Base-by-base conservation (phyloP, 1,140 invertebrate genomes). In the Harlomillsia oculata region DNA sequence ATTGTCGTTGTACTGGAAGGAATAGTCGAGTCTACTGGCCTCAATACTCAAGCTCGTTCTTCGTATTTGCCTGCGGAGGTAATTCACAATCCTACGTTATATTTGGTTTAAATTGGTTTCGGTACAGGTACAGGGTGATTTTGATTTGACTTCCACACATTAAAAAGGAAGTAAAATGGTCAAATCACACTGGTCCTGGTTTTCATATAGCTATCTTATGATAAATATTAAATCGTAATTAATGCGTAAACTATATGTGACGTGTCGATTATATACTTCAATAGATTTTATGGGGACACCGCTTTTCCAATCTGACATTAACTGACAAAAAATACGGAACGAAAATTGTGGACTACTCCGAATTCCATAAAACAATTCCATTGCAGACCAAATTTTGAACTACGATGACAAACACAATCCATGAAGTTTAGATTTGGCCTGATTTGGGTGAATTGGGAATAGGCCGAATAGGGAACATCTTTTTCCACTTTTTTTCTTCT, bases 201-300 rank as follows among this genome's bases (percentile, higher is more conserved):
- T n/a, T n/a, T n/a, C n/a, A n/a, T n/a, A n/a, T n/a, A n/a, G n/a
- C n/a, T 34, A 9, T 9, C n/a, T 34, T 34, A 34, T 34, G 2
- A 2, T 23, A 8, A 5, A 25, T 13, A 20, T 2, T n/a, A 26
- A 23, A 14, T 14, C 20, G 4, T 44, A 16, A 14, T 23, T 44
- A 1, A 23, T 9, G 4, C 3, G 3, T 44, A 5, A 4, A 21
- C 18, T 26, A 14, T 0, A 21, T 26, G 25, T 13, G 2, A 44
- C 2, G 28, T 26, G 13, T 25, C 13, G 9, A 44, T 25, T 1
- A 18, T 49, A 3, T 71, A 53, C 88, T 89, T 29, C 82, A 80
- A 13, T 89, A 95, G 72, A 87, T 95, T 39, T 72, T 90, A n/a
- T 95, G 89, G 89, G 89, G 89, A 2, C 86, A 91, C 71, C 77